phyloP scores from a whole-genome alignment of 2,888 invertebrate species.

The Rhimphoctona megacephalus region DNA sequence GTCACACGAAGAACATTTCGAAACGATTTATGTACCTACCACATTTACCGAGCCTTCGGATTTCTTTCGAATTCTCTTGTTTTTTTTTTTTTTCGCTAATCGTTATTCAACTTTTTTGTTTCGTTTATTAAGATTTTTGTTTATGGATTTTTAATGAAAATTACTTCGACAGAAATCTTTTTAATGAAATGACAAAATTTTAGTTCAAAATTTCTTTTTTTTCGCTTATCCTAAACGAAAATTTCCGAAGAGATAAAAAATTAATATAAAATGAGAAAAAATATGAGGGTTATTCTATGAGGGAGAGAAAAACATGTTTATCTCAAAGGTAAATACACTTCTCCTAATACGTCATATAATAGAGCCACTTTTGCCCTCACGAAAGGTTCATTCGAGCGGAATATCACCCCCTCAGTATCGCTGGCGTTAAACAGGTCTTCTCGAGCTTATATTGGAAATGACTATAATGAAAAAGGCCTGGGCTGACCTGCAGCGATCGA shows the following conservation, averaged over 20 bases:
- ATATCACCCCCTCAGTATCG: slow-evolving; percentile 48
- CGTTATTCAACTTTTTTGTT: not conserved
- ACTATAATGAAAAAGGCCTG: slow-evolving; percentile 41
- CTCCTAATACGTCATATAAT: slow-evolving; percentile 1
- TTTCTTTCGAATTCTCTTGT: slow-evolving; percentile 53
- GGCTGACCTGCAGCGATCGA: not conserved
- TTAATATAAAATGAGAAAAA: not conserved
- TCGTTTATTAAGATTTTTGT: not conserved
- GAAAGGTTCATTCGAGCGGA: slow-evolving; percentile 46
- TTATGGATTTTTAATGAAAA: not conserved
- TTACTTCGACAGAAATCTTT: not conserved
- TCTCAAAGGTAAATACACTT: slow-evolving; percentile 15
- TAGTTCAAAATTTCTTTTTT: not conserved
- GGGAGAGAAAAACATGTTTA: slow-evolving; percentile 16
- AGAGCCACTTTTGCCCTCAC: slow-evolving; percentile 3
- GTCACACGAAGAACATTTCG: slow-evolving; percentile 71
- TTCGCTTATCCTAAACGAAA: not conserved
- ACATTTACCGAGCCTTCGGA: slow-evolving; percentile 58
- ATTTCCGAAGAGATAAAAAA: not conserved
- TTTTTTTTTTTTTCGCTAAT: not conserved
- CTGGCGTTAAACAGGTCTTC: slow-evolving; percentile 61
- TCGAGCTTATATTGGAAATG: slow-evolving; percentile 47
- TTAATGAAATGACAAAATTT: not conserved
- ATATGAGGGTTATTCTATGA: not conserved
- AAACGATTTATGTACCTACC: slow-evolving; percentile 42